Percentiles rank a stretch among this genome's conserved stretches.
These are phyloP conservation scores for Penaeus monodon DNA, from an alignment of 2,888 invertebrate species.

Conservation along the genomic window DNA sequence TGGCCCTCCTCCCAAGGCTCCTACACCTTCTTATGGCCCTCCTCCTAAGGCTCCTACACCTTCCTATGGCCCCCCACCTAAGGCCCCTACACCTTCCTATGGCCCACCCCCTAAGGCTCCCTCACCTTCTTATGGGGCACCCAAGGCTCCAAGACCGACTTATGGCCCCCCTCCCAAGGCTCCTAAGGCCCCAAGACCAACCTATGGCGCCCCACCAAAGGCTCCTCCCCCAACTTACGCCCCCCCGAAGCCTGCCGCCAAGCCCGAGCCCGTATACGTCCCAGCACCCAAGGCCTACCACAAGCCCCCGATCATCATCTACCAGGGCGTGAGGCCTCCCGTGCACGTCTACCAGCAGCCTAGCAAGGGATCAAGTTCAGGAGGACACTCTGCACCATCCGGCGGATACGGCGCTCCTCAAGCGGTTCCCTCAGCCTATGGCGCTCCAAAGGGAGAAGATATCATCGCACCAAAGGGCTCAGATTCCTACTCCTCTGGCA, in stretches of 20 bases:
- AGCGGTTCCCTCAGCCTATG: slow-evolving; percentile 33
- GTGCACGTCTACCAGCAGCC: slow-evolving; percentile 69
- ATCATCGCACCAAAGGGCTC: slow-evolving; percentile 45
- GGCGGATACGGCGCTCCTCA: background rate
- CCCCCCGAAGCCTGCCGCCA: slow-evolving; percentile 38
- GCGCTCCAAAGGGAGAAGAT: slow-evolving; percentile 64
- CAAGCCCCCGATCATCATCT: slow-evolving; percentile 70
- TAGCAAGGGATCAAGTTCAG: slow-evolving; percentile 34
- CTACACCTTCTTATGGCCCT: slow-evolving; percentile 53
- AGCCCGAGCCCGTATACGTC: slow-evolving; percentile 66
- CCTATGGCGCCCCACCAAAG: slow-evolving; percentile 29
- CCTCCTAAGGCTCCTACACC: slow-evolving; percentile 16
- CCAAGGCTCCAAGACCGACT: slow-evolving; percentile 57
- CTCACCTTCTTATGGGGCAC: slow-evolving; percentile 30
- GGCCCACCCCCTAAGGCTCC: slow-evolving; percentile 56
- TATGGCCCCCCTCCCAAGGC: slow-evolving; percentile 53
- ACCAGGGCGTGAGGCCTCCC: slow-evolving; percentile 69
- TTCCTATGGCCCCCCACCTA: slow-evolving; percentile 56
- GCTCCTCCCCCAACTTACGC: slow-evolving; percentile 32
- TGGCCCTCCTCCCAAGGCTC: slow-evolving; percentile 51
- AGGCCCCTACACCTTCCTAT: slow-evolving; percentile 66
- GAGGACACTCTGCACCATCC: background rate
- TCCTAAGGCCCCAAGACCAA: slow-evolving; percentile 15
- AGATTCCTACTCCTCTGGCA: slow-evolving; percentile 15
- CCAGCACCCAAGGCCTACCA: slow-evolving; percentile 68